These are phyloP conservation scores for Platyscapa corneri DNA, from an alignment of 1,140 invertebrate species.

Conservation along the genomic window DNA sequence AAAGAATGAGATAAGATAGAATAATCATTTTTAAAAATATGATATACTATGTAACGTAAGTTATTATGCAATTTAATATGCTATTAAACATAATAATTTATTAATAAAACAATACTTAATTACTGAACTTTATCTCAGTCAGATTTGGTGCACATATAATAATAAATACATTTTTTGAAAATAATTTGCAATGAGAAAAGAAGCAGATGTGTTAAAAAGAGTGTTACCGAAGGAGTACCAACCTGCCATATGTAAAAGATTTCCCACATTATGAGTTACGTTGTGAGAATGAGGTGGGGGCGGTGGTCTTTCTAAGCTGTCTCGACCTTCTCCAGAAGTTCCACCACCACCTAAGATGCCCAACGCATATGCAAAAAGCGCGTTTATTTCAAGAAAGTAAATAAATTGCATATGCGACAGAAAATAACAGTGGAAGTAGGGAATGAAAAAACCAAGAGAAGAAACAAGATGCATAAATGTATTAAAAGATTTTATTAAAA, in stretches of 20 bases:
- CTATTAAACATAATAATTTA: too few relatives aligned
- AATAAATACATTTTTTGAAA: background rate
- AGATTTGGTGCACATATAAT: too few relatives aligned
- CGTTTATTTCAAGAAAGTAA: conserved; percentile 29
- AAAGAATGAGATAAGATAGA: too few relatives aligned
- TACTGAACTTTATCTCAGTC: too few relatives aligned
- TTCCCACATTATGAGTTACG: conserved; percentile 82
- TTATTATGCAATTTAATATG: too few relatives aligned
- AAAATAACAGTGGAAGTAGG: background rate
- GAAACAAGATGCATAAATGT: background rate
- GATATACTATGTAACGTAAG: too few relatives aligned
- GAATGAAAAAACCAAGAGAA: background rate
- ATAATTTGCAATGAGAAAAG: conserved; percentile 4
- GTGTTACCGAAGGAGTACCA: conserved; percentile 58
- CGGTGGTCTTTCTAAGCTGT: conserved; percentile 80
- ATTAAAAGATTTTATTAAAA: background rate
- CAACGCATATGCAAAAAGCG: conserved; percentile 49
- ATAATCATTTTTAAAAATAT: too few relatives aligned
- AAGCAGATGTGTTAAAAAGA: conserved; percentile 26
- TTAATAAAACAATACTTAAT: too few relatives aligned
- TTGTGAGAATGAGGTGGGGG: conserved; percentile 80
- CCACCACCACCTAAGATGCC: conserved; percentile 69
- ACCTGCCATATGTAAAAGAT: conserved; percentile 91
- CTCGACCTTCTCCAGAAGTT: conserved; percentile 72
- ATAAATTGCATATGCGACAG: background rate